These are phyloP conservation scores for Parnassius apollo DNA, from an alignment of 2,888 invertebrate genomes.

Conservation along the genomic window DNA sequence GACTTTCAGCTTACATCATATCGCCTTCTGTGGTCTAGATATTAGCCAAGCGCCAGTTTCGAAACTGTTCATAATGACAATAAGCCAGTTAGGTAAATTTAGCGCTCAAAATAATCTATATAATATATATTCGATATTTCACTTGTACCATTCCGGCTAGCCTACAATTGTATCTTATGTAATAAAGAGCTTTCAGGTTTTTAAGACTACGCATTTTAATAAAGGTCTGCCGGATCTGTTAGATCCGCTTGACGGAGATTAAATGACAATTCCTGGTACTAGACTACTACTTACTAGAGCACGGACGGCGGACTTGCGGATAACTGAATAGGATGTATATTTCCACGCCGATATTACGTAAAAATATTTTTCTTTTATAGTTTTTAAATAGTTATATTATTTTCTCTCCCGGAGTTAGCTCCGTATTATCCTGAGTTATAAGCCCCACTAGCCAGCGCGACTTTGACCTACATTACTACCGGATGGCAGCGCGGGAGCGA, in stretches of 20 bases:
- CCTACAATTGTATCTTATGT: conserved; percentile 35
- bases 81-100: conserved; percentile 40
- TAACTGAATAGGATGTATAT: too few relatives aligned
- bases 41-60: conserved; percentile 45
- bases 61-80: conserved; percentile 40
- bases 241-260: conserved; percentile 19
- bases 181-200: conserved; percentile 27
- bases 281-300: too few relatives aligned
- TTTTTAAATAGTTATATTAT: too few relatives aligned
- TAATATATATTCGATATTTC: conserved; percentile 37
- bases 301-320: conserved; percentile 1
- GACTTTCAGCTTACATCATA: conserved; percentile 27
- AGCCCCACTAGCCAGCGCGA: conserved; percentile 51
- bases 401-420: conserved; percentile 2
- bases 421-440: conserved; percentile 43
- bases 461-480: conserved; percentile 66
- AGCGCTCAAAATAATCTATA: conserved; percentile 42
- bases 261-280: conserved; percentile 18
- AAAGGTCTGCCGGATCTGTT: conserved; percentile 19
- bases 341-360: background rate
- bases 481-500: conserved; percentile 62
- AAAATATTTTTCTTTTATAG: background rate
- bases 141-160: conserved; percentile 29
- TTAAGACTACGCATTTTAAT: conserved; percentile 21
- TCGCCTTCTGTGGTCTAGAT: conserved; percentile 42